Percentiles rank a stretch among this genome's conserved stretches.
phyloP scores from a whole-genome alignment of 2,888 invertebrate genomes.

The Drosophila differens region DNA sequence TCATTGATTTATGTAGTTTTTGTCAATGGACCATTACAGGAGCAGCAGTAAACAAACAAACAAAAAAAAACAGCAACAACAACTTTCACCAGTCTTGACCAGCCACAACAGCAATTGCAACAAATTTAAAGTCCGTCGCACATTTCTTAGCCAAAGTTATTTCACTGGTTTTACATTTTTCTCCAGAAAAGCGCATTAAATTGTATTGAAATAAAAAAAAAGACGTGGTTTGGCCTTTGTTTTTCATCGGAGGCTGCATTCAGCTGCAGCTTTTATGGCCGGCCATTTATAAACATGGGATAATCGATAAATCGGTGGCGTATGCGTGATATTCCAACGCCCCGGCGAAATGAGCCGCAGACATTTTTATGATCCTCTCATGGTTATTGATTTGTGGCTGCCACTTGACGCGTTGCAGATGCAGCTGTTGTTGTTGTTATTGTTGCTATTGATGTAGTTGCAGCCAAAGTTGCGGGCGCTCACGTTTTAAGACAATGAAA shows the following conservation, averaged over 20 bases:
- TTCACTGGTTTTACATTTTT: slow-evolving; percentile 41
- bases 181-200: slow-evolving; percentile 42
- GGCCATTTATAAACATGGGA: slow-evolving; percentile 32
- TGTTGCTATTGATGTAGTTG: not conserved
- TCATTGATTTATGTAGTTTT: slow-evolving; percentile 64
- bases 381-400: slow-evolving; percentile 45
- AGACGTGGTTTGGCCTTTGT: slow-evolving; percentile 32
- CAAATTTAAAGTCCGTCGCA: slow-evolving; percentile 50
- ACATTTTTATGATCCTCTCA: slow-evolving; percentile 44
- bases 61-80: slow-evolving; percentile 47
- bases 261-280: slow-evolving; percentile 14
- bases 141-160: slow-evolving; percentile 52
- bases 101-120: slow-evolving; percentile 33
- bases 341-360: slow-evolving; percentile 22
- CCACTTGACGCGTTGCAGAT: slow-evolving; percentile 39
- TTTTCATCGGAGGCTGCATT: slow-evolving; percentile 24
- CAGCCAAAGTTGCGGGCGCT: slow-evolving; percentile 7
- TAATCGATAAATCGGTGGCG: slow-evolving; percentile 39
- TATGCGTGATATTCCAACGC: slow-evolving; percentile 48
- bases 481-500: slow-evolving; percentile 40
- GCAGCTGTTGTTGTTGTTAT: slow-evolving; percentile 19
- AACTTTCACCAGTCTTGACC: slow-evolving; percentile 58
- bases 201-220: slow-evolving; percentile 29
- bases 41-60: not conserved
- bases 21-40: slow-evolving; percentile 52